Percentiles rank a stretch among this genome's conserved stretches.
These are phyloP conservation scores for Acronicta aceris DNA, from an alignment of 2,888 invertebrate genomes.

Conservation along the genomic window DNA sequence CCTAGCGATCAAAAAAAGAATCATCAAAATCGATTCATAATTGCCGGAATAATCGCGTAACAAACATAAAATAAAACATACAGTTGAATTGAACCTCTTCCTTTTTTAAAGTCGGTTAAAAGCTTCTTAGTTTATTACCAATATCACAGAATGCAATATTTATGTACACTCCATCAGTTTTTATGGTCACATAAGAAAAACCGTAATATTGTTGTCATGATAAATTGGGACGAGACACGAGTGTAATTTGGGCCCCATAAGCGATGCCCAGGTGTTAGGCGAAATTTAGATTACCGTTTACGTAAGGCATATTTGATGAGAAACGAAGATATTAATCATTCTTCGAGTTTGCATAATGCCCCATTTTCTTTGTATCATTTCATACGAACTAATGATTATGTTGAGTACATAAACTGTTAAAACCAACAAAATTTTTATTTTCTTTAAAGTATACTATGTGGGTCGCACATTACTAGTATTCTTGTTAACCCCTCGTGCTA, in stretches of 20 bases:
- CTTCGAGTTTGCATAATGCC: conserved; percentile 21
- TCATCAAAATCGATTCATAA: too few species aligned
- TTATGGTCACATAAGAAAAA: conserved; percentile 35
- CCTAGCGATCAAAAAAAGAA: too few species aligned
- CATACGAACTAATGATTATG: not conserved
- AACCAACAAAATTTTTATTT: not conserved
- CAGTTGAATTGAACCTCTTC: too few species aligned
- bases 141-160: not conserved
- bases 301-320: conserved; percentile 51
- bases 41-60: too few species aligned
- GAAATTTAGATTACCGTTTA: conserved; percentile 61
- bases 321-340: conserved; percentile 42
- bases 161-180: conserved; percentile 23
- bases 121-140: not conserved
- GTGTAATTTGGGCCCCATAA: conserved; percentile 33
- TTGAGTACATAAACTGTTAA: not conserved
- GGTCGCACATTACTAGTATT: too few species aligned
- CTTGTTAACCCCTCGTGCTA: too few species aligned
- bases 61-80: too few species aligned
- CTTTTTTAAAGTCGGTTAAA: too few species aligned
- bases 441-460: too few species aligned
- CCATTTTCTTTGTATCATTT: conserved; percentile 16
- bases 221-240: conserved; percentile 26
- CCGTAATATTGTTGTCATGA: conserved; percentile 28
- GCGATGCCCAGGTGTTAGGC: conserved; percentile 58